Evolutionary conservation across 2,113 vertebrate species (phyloP), one percentile per base, ranked within the genome.

Genomic region (Marmota flaviventris): DNA sequence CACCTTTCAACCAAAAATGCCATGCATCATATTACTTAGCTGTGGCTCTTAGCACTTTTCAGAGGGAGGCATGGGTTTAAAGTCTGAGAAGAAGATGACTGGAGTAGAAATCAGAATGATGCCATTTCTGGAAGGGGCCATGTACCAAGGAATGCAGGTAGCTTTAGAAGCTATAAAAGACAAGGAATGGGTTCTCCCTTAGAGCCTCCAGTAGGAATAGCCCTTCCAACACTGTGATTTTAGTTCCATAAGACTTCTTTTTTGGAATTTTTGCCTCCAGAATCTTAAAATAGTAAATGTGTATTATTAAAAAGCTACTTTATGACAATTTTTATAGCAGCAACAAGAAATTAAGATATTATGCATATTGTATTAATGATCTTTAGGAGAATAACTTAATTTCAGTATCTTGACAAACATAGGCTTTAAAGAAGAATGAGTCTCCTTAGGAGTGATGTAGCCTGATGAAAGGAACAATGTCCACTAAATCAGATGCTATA

Each of bases 271-370:
- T 84, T 0, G 5, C 48, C 9, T 84, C 45, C 27, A 56, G 7
- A 81, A 72, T 13, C 69, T 10, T 82, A 82, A 95, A 67, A 91
- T 77, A 95, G 78, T 42, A 86, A 87, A 87, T 85, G 76, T 34
- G 12, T 93, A 48, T 84, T 63, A 8, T 94, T 5, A 29, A 17
- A 94, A 94, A 77, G 48, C 85, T 25, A 45, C 29, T 84, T 84
- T 90, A 51, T 70, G 51, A 12, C 65, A 76, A 76, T 85, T 87
- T 95, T 89, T 69, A 85, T 3, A 89, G 34, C 27, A 93, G 39
- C 3, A 79, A 70, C 78, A 58, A 65, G 76, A 90, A 70, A 58
- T 9, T 13, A 93, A 91, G 63, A 70, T 24, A 78, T 45, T 96
- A 73, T 89, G 69, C 53, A 83, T 81, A 72, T 10, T 32, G 11